Evolutionary conservation across 1,140 invertebrate species (phyloP), one percentile per base, ranked within the genome.

Genomic region (Drosophila obscura): DNA sequence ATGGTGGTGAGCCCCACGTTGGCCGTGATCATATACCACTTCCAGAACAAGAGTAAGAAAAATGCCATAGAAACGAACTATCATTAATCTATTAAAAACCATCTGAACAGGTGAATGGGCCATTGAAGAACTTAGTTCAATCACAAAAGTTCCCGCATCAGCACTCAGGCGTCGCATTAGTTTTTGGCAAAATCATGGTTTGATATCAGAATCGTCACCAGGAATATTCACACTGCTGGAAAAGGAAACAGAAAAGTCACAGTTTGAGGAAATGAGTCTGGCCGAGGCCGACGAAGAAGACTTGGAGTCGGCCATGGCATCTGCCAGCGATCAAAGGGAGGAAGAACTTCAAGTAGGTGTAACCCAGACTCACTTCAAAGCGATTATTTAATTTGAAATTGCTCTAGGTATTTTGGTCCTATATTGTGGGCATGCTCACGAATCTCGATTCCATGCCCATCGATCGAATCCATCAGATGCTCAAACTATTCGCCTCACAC

Each of bases 341-440:
- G 97, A 97, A 79, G 97, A 99, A 90, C 92, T 98, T n/a, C 96
- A 98, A 94, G 90, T 91, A 69, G 26, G 67, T 50, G 6, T 11
- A 35, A 93, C 6, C 24, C 39, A 16, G n/a, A 8, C 22, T 46
- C n/a, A 35, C 11, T 4, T 19, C 19, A 35, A 15, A 15, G 9
- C 2, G 1, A 16, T 48, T 39, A 8, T 41, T 44, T 16, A 43
- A 8, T 64, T 35, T n/a, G 9, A n/a, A n/a, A 35, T 35, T 19
- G 19, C 63, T 55, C 13, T 9, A 91, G 90, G 96, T 97, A 8
- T 98, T 98, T 83, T 99, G 98, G 98, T 97, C 97, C 0, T 99
- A 99, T 82, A 98, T 99, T 85, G 96, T 98, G 41, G 98, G 97
- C 7, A 99, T 99, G 97, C 92, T 99, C 26, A 98, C 97, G 0